Evolutionary conservation across 2,888 invertebrate species (phyloP).

Genomic region (Ormia ochracea): DNA sequence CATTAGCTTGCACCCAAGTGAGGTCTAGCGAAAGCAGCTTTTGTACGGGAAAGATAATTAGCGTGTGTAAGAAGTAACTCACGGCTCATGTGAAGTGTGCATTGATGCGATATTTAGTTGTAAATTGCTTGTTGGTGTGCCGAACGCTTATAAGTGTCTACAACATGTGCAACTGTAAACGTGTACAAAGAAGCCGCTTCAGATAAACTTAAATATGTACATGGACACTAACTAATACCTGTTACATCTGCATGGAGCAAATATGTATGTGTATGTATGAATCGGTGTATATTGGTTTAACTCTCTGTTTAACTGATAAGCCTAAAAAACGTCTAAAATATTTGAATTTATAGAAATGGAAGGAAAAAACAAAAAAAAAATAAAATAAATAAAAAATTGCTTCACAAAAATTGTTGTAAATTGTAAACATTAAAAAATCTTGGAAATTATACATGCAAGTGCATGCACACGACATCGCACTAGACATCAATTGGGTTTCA

Average conservation of each 20-base stretch:
- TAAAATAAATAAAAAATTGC: slow-evolving; percentile 23
- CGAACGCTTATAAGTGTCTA: slow-evolving; percentile 29
- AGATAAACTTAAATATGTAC: slow-evolving; percentile 27
- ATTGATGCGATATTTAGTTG: slow-evolving; percentile 39
- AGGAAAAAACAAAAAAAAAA: neutral
- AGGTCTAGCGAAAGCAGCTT: no score
- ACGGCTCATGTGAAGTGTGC: neutral
- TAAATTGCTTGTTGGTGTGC: slow-evolving; percentile 27
- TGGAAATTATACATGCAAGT: slow-evolving; percentile 58
- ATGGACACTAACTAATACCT: neutral
- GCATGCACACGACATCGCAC: slow-evolving; percentile 56
- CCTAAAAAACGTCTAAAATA: slow-evolving; percentile 39
- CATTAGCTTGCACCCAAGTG: neutral
- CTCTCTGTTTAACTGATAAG: slow-evolving; percentile 38
- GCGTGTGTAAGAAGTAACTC: neutral
- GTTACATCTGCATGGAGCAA: neutral
- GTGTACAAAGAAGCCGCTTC: slow-evolving; percentile 53
- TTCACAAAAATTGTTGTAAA: slow-evolving; percentile 52
- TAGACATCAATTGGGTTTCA: slow-evolving; percentile 51
- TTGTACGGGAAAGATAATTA: no score
- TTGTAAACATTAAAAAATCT: slow-evolving; percentile 53
- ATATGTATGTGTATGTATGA: neutral
- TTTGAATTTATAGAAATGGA: slow-evolving; percentile 42
- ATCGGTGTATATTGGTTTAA: neutral
- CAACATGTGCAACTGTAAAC: slow-evolving; percentile 58